These are phyloP conservation scores for Poecilia picta DNA, from an alignment of 2,797 vertebrate genomes.

Conservation along the genomic window DNA sequence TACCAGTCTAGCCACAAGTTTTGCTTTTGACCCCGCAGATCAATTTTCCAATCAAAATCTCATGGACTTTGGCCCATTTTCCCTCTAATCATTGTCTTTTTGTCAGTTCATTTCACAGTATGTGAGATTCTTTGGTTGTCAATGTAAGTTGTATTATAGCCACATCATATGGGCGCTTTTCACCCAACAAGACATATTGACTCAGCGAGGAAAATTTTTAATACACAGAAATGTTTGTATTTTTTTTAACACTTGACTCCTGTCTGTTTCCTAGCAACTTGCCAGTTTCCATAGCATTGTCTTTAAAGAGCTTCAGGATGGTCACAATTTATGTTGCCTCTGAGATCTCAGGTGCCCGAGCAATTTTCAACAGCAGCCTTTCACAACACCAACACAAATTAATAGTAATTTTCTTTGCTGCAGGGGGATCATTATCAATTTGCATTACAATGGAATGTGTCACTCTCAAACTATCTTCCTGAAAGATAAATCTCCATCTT, in stretches of 20 bases:
- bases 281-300: conserved; percentile 57
- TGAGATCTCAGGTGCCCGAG: conserved; percentile 58
- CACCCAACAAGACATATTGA: conserved; percentile 32
- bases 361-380: conserved; percentile 58
- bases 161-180: background rate
- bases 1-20: conserved; percentile 7
- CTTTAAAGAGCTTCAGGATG: conserved; percentile 59
- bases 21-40: conserved; percentile 16
- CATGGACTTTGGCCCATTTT: conserved; percentile 7
- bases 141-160: conserved; percentile 20
- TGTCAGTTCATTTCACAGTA: background rate
- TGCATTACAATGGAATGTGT: conserved; percentile 54
- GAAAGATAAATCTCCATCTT: conserved; percentile 34
- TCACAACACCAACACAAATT: conserved; percentile 65
- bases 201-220: conserved; percentile 42
- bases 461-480: conserved; percentile 48
- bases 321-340: conserved; percentile 54
- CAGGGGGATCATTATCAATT: conserved; percentile 61
- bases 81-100: conserved; percentile 1
- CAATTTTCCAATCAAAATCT: background rate
- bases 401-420: conserved; percentile 60
- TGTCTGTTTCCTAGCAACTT: conserved; percentile 83
- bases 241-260: conserved; percentile 36
- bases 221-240: conserved; percentile 19
- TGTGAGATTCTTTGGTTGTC: conserved; percentile 1